Base-by-base conservation (phyloP, 2,888 invertebrate genomes). In the Apantesis nais region DNA sequence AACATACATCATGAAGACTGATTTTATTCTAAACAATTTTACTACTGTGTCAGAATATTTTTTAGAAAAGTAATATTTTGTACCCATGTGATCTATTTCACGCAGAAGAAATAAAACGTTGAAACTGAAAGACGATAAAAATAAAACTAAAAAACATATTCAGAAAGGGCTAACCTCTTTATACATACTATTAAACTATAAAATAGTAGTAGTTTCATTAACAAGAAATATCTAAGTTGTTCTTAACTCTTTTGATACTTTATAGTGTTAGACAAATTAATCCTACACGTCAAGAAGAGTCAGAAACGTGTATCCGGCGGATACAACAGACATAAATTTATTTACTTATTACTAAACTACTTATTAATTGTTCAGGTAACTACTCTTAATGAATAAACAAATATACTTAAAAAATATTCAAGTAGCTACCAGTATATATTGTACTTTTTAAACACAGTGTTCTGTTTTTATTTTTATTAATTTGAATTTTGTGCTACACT, bases 401-500 rank as follows among this genome's bases (percentile, higher is more conserved):
- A 55, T 58, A 39, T 31, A 8, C 8, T 16, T 16, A 1, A 25
- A 25, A 31, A 60, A 19, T 16, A 8, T 60, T n/a, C 14, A 7
- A 16, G 3, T 37, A 25, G n/a, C 25, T 19, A 34, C 22, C 4
- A n/a, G 3, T 25, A 1, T 31, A 2, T 61, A 5, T n/a, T 1
- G n/a, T 31, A 22, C 22, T n/a, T 19, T 25, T n/a, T 41, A 19
- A 22, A 31, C 22, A 62, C 55, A 37, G n/a, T 64, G 34, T 41
- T n/a, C 0, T 34, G 7, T 14, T 0, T 22, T 5, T 4, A 29
- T 52, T 22, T 1, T 1, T 1, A 12, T 39, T 63, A 34, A 34
- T 79, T 79, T 69, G 68, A 79, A 78, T 72, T 73, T 72, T 52
- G 72, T 76, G 78, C 79, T 65, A 66, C 11, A 55, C 3, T 31